Percentiles rank a stretch among this genome's conserved stretches.
These are phyloP conservation scores for Solea senegalensis DNA, from an alignment of 2,113 vertebrate genomes.

Conservation along the genomic window DNA sequence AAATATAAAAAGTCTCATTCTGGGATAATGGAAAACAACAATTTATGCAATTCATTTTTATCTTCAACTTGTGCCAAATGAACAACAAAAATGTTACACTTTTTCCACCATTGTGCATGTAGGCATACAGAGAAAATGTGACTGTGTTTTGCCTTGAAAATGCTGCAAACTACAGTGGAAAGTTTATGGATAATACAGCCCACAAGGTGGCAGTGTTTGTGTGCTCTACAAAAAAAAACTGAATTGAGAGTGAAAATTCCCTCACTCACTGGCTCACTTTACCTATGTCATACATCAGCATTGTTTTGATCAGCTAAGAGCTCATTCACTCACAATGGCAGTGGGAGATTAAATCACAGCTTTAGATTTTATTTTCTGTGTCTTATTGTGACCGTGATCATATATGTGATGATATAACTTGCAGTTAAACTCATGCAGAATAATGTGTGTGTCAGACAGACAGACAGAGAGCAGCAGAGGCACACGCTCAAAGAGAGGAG, in stretches of 20 bases:
- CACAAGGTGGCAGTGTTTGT: conserved; percentile 74
- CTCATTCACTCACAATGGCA: not conserved
- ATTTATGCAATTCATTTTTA: no score
- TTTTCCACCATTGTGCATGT: no score
- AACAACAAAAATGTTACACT: no score
- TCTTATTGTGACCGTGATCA: conserved; percentile 24
- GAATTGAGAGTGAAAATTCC: not conserved
- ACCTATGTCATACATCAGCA: not conserved
- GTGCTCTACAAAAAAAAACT: not conserved
- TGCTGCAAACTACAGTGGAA: no score
- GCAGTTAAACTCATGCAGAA: conserved; percentile 22
- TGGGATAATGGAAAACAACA: no score
- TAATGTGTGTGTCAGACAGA: conserved; percentile 2
- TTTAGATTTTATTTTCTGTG: conserved; percentile 12
- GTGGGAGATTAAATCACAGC: conserved; percentile 24
- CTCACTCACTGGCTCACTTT: not conserved
- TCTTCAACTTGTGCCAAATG: no score
- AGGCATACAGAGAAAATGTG: no score
- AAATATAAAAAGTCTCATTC: no score
- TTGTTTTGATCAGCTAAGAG: not conserved
- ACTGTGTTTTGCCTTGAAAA: no score
- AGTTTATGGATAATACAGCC: conserved; percentile 7
- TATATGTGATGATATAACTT: conserved; percentile 29
- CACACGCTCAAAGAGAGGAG: conserved; percentile 53
- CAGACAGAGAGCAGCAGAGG: conserved; percentile 18